phyloP scores from a whole-genome alignment of 2,797 vertebrate genomes.

The Sylvilagus floridanus region DNA sequence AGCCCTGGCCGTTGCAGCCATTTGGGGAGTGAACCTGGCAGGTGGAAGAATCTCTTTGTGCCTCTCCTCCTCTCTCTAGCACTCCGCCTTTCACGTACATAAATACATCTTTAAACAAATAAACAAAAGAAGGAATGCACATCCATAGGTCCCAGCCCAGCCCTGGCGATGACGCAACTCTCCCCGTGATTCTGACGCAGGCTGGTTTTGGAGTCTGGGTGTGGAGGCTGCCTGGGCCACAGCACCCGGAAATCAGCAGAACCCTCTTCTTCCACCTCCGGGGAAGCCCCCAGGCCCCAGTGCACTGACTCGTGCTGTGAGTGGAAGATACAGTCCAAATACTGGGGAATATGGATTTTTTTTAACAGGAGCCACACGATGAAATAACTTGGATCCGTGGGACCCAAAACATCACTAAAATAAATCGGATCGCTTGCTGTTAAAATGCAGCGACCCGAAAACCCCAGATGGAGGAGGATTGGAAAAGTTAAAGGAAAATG shows the following conservation, averaged over 20 bases:
- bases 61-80: too few species aligned
- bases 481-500: too few species aligned
- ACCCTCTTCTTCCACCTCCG: constrained; percentile 19
- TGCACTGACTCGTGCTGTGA: not conserved
- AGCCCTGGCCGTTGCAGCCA: too few species aligned
- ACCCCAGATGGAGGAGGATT: too few species aligned
- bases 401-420: constrained; percentile 41
- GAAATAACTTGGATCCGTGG: too few species aligned
- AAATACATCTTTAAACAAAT: too few species aligned
- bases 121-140: not conserved
- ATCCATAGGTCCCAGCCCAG: not conserved
- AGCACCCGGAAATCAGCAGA: constrained; percentile 29
- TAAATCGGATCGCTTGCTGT: not conserved
- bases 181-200: not conserved
- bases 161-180: not conserved
- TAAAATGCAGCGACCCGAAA: too few species aligned
- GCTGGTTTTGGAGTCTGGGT: not conserved
- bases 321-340: not conserved
- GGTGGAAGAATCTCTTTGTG: too few species aligned
- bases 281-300: not conserved
- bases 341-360: too few species aligned
- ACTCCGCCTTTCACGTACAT: too few species aligned
- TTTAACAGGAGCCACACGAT: too few species aligned
- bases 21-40: too few species aligned
- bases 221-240: not conserved